Percentiles rank a stretch among this genome's conserved stretches.
phyloP scores from a whole-genome alignment of 2,113 vertebrate species.

The Proteles cristata region DNA sequence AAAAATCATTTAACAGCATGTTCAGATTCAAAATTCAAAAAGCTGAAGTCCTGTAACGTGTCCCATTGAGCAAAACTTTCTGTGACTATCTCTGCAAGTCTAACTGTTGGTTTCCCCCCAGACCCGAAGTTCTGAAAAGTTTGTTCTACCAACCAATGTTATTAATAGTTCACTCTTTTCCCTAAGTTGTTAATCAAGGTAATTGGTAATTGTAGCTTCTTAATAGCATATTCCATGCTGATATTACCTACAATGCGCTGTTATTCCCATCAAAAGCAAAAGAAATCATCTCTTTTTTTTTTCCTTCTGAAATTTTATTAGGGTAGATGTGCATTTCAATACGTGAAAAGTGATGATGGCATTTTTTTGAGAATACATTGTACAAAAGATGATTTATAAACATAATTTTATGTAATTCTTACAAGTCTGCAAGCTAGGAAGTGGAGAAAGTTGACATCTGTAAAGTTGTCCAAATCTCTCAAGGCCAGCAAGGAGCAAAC shows the following conservation, averaged over 20 bases:
- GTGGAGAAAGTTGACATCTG: neutral
- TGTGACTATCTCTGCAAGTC: neutral
- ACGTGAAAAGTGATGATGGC: neutral
- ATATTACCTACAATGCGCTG: neutral
- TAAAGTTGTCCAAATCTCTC: neutral
- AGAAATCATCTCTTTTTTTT: neutral
- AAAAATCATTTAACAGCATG: neutral
- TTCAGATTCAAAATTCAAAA: conserved; percentile 59
- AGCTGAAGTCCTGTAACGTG: fast-evolving
- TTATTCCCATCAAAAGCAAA: neutral
- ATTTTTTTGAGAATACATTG: neutral
- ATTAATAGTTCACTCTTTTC: neutral
- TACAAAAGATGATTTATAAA: neutral
- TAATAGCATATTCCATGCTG: neutral
- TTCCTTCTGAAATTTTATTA: neutral
- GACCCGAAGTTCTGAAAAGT: neutral
- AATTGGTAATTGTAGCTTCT: neutral
- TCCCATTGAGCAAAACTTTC: neutral
- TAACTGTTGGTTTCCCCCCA: neutral
- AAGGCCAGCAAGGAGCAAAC: neutral
- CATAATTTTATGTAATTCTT: neutral
- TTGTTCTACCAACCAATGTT: neutral
- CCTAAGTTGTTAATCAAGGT: neutral
- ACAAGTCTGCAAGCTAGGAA: neutral
- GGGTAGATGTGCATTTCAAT: neutral